These are phyloP conservation scores for Halictus quadricinctus DNA, from an alignment of 2,888 invertebrate genomes.

Conservation along the genomic window DNA sequence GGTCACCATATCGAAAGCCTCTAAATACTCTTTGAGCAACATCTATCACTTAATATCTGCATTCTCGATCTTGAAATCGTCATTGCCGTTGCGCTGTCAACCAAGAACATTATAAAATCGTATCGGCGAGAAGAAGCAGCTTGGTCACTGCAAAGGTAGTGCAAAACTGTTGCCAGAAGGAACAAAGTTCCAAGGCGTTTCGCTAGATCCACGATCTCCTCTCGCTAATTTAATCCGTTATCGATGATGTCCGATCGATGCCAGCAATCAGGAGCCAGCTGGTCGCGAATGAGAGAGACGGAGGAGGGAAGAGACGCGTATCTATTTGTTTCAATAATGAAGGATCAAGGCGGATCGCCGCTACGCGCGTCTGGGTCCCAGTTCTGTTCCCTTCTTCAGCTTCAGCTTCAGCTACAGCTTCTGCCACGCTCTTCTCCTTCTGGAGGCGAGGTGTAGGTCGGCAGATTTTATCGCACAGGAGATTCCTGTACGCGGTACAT, in stretches of 20 bases:
- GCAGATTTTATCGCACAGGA: constrained; percentile 78
- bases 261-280: constrained; percentile 21
- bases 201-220: background rate
- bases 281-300: background rate
- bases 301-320: background rate
- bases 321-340: constrained; percentile 56
- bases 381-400: background rate
- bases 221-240: constrained; percentile 26
- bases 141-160: background rate
- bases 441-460: constrained; percentile 76
- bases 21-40: too few species aligned
- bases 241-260: constrained; percentile 37
- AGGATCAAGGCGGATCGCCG: constrained; percentile 35
- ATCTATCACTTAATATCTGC: too few species aligned
- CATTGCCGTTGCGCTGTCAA: background rate
- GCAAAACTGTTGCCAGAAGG: background rate
- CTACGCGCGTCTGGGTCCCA: background rate
- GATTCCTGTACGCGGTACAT: constrained; percentile 74
- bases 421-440: constrained; percentile 40
- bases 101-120: background rate
- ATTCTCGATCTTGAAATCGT: background rate
- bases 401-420: background rate
- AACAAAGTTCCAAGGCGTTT: background rate
- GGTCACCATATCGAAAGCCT: too few species aligned
- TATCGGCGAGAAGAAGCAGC: background rate